Percentiles rank a stretch among this genome's conserved stretches.
Evolutionary conservation across 2,113 vertebrate genomes (phyloP).

Genomic region (Anthoscopus minutus): DNA sequence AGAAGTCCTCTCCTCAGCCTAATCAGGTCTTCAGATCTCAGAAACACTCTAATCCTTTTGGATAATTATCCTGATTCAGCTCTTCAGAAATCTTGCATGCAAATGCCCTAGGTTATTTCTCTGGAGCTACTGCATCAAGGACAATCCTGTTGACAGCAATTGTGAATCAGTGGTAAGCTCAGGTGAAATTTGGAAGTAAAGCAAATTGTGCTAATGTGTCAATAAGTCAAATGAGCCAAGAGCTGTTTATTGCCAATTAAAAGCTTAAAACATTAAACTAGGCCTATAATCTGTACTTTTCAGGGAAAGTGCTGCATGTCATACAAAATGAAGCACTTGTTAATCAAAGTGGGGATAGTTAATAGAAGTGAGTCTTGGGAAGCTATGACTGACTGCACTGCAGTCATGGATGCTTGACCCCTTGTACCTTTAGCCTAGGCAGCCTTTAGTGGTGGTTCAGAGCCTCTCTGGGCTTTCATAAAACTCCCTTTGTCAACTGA

Average conservation of each 20-base stretch:
- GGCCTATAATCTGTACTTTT: constrained; percentile 8
- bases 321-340: not conserved
- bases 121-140: not conserved
- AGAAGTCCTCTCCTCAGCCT: not conserved
- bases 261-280: constrained; percentile 38
- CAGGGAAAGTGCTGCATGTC: not conserved
- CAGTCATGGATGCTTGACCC: not conserved
- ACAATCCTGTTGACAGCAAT: not conserved
- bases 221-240: not conserved
- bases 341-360: not conserved
- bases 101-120: not conserved
- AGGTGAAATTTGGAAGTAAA: not conserved
- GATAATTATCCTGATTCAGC: not conserved
- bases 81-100: not conserved
- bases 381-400: not conserved
- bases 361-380: not conserved
- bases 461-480: not conserved
- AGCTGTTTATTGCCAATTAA: constrained; percentile 31
- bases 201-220: not conserved
- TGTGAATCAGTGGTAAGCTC: not conserved
- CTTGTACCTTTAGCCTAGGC: not conserved
- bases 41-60: not conserved
- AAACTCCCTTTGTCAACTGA: not conserved
- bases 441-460: not conserved
- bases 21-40: not conserved